Base-by-base conservation (phyloP, 2,797 vertebrate genomes). In the Falco naumanni region DNA sequence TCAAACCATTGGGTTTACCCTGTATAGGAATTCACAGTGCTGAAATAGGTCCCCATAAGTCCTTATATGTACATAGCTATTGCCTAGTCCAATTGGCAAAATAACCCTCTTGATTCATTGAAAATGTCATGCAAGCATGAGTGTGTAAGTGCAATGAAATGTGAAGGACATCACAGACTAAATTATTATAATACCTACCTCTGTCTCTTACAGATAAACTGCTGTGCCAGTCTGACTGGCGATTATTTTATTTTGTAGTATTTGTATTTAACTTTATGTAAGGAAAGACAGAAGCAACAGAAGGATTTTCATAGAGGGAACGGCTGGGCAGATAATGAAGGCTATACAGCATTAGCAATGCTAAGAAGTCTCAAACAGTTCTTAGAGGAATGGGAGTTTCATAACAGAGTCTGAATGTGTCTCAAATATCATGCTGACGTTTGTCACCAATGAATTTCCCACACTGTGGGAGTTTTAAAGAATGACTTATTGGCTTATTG, bases 401-500 rank as follows among this genome's bases (percentile, higher is more conserved):
- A 34, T 83, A 91, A 88, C 64, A 87, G 57, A 71, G 53, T 83
- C 74, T 94, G 96, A 91, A 81, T 96, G 84, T 16, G 68, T 93
- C 92, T 95, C 93, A 92, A 83, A 96, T 85, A 88, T 78, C 88
- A 91, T 15, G 80, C 86, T 95, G 71, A 87, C 6, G 14, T 96
- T 96, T 96, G 89, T 84, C 93, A 95, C 91, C 94, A 82, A 66
- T 50, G 72, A 71, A 90, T 95, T 97, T 96, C 91, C 90, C 90
- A 93, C 93, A 71, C 43, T 78, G 95, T 96, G 64, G 89, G 95
- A 86, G 93, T 95, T 96, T 95, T 95, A 94, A 94, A 96, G 93
- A 96, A 96, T 94, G 94, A 81, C 87, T 76, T 89, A 57, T n/a
- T 95, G 79, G 89, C 77, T 97, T 96, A 95, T 95, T 96, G 96